These are phyloP conservation scores for Corella eumyota DNA, from an alignment of 23 tunicate genomes.

Conservation along the genomic window DNA sequence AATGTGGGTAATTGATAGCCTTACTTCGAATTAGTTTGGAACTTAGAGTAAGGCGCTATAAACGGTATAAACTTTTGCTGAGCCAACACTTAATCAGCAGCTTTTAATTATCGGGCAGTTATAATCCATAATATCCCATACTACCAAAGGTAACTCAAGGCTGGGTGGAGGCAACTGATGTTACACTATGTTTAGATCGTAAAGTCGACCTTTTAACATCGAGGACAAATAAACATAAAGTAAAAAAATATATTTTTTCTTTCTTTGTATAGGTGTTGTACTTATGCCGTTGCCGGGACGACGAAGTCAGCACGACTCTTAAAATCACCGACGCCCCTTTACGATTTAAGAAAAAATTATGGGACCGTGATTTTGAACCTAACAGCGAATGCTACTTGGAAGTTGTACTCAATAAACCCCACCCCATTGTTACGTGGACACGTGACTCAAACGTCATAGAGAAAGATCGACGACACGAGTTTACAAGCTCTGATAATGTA, in stretches of 20 bases:
- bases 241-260: not conserved
- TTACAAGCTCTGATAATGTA: conserved; percentile 41
- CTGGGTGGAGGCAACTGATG: no score
- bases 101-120: no score
- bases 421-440: conserved; percentile 56
- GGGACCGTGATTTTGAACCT: conserved; percentile 68
- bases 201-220: no score
- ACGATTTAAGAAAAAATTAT: conserved; percentile 41
- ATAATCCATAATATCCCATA: no score
- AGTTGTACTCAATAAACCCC: conserved; percentile 58
- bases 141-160: no score
- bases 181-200: no score
- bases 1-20: no score
- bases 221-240: no score
- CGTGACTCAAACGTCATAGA: conserved; percentile 51
- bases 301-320: conserved; percentile 38
- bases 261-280: not conserved
- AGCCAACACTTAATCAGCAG: no score
- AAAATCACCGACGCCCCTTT: conserved; percentile 64
- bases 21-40: no score
- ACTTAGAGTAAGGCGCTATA: no score
- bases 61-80: no score
- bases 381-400: conserved; percentile 42
- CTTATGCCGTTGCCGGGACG: conserved; percentile 47
- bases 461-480: conserved; percentile 43